Percentiles rank a stretch among this genome's conserved stretches.
Conservation (phyloP, 2,888 invertebrate species). For the Scaptomyza caliginosa region DNA sequence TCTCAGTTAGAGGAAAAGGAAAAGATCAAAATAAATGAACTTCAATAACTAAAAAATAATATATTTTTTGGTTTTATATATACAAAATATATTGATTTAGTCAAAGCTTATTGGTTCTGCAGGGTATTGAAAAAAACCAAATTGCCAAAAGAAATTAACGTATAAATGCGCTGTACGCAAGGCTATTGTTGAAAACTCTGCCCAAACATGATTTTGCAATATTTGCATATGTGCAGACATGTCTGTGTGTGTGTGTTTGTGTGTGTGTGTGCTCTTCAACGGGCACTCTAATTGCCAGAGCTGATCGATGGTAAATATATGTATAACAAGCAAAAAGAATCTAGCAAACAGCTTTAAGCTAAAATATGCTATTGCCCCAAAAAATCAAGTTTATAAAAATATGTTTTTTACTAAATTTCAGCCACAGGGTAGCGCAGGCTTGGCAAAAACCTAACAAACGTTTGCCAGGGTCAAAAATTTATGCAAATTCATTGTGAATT, state of each 20-base stretch:
- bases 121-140: conserved; percentile 47
- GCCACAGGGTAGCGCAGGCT: conserved; percentile 17
- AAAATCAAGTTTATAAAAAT: too few species aligned
- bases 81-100: too few species aligned
- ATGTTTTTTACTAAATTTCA: too few species aligned
- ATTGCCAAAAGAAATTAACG: conserved; percentile 32
- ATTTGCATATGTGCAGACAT: conserved; percentile 49
- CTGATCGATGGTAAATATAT: conserved; percentile 17
- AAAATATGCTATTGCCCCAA: background rate
- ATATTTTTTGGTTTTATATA: too few species aligned
- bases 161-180: conserved; percentile 32
- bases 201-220: conserved; percentile 46
- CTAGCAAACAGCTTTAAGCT: background rate
- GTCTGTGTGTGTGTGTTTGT: background rate
- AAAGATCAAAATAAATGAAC: background rate
- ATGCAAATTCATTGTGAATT: conserved; percentile 76
- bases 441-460: conserved; percentile 22
- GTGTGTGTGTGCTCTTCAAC: conserved; percentile 19
- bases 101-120: too few species aligned
- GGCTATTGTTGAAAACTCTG: conserved; percentile 41
- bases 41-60: background rate
- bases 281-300: conserved; percentile 54
- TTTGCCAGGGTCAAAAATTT: conserved; percentile 38
- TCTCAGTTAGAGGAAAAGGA: background rate
- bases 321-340: background rate